Base-by-base conservation (phyloP, 2,113 vertebrate genomes). In the Greenwoodochromis staneri region DNA sequence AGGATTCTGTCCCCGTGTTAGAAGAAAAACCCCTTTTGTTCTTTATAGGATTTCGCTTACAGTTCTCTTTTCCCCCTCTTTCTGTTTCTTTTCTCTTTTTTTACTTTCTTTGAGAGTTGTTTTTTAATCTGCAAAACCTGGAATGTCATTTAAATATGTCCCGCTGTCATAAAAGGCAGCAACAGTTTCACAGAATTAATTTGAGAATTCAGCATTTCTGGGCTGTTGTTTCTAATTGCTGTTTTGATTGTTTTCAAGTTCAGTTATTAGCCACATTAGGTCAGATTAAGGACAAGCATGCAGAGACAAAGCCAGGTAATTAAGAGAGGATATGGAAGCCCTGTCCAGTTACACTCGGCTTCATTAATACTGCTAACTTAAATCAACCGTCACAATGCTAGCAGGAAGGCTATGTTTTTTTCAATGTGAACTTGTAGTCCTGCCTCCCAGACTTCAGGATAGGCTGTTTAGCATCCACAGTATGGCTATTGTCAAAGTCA, bases 391-490 rank as follows among this genome's bases (percentile, higher is more conserved):
- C 95, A 95, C 88, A 88, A 82, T 86, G 86, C 85, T 86, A 89
- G 91, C 90, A 91, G 93, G 91, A 94, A 94, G 92, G 88, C 82
- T 85, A 45, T 94, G 93, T 95, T 94, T 92, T 94, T 94, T 92
- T 95, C 94, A 96, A 91, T 95, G 95, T 96, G 96, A 97, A 95
- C 96, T 95, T 95, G 95, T 93, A 89, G 80, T 88, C 88, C 93
- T 92, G 94, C 91, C 92, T 92, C 83, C 89, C 66, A 85, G 83
- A 93, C 91, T 54, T 95, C 92, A 94, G 87, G 71, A 91, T 92
- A 71, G 91, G 92, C 90, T 96, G 93, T 94, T 96, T 95, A 97
- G 94, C 95, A 96, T 96, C 95, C 91, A 88, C 95, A 95, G 94
- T 94, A 91, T 95, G 95, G 94, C 92, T 91, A 85, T 94, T 94